These are phyloP conservation scores for Epicauta chinensis DNA, from an alignment of 1,140 invertebrate species.

Conservation along the genomic window DNA sequence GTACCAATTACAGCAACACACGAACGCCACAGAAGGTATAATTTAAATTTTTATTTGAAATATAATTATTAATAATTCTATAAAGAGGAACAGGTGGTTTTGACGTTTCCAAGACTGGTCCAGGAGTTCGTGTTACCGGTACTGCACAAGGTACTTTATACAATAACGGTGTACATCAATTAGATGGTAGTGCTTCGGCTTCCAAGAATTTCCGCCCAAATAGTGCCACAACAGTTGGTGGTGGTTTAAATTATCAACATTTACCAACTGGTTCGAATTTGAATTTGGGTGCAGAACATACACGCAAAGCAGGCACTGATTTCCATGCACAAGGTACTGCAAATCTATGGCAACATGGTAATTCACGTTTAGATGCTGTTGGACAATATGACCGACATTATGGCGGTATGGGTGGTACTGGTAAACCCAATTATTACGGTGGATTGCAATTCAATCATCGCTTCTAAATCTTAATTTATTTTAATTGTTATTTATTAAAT, in stretches of 20 bases:
- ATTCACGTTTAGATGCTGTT: slow-evolving; percentile 16
- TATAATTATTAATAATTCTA: too few species aligned
- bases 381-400: slow-evolving; percentile 22
- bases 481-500: too few species aligned
- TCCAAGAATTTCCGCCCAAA: slow-evolving; percentile 18
- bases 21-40: slow-evolving; percentile 2
- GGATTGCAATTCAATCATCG: slow-evolving; percentile 18
- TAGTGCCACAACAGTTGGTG: slow-evolving; percentile 11
- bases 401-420: slow-evolving; percentile 21
- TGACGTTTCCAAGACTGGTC: slow-evolving; percentile 4
- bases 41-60: too few species aligned
- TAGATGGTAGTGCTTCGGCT: slow-evolving; percentile 13
- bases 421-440: slow-evolving; percentile 20
- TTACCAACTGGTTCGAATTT: too few species aligned
- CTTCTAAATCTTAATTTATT: slow-evolving; percentile 18
- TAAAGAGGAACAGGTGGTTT: slow-evolving; percentile 25
- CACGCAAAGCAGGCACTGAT: too few species aligned
- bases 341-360: slow-evolving; percentile 18
- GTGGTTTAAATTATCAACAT: too few species aligned
- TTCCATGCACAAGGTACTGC: too few species aligned
- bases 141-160: slow-evolving; percentile 17
- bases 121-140: slow-evolving; percentile 5
- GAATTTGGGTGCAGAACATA: too few species aligned
- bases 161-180: slow-evolving; percentile 13
- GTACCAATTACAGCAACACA: background rate